Conservation (phyloP, 2,888 invertebrate species). For the Pachliopta kotzebuea region DNA sequence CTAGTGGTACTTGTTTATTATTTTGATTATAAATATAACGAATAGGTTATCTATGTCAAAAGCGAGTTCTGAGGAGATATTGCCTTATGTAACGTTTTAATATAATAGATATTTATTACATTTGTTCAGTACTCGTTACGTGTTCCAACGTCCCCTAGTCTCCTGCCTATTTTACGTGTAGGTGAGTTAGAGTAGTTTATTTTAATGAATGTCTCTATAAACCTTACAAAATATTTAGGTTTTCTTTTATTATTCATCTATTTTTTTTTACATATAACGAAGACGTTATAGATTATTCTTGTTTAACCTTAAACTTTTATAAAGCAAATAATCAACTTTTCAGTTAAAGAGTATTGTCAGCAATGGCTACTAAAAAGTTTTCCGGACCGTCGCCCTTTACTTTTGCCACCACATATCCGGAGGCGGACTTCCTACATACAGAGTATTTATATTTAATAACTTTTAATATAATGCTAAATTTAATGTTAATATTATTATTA, state of each 20-base stretch:
- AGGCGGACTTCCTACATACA: constrained; percentile 65
- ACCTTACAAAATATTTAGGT: neutral
- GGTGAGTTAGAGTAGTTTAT: neutral
- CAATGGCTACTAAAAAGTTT: constrained; percentile 77
- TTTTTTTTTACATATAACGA: neutral
- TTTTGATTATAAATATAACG: constrained; percentile 17
- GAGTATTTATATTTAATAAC: constrained; percentile 55
- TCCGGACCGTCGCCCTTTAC: constrained; percentile 73
- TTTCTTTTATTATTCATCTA: neutral
- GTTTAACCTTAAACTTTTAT: neutral
- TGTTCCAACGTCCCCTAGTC: neutral
- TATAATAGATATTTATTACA: neutral
- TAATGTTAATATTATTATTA: neutral
- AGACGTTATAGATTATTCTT: neutral
- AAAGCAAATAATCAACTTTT: neutral
- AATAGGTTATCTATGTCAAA: constrained; percentile 18
- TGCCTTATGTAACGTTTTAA: neutral
- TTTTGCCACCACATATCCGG: constrained; percentile 50
- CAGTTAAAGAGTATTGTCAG: constrained; percentile 4
- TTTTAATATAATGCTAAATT: neutral
- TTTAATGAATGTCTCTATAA: neutral
- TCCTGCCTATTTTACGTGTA: neutral
- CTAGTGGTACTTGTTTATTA: constrained; percentile 9
- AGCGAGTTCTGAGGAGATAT: neutral
- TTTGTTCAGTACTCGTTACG: neutral